Base-by-base conservation (phyloP, 53 echinoderm and acorn worm species). In the Patiria pectinifera region DNA sequence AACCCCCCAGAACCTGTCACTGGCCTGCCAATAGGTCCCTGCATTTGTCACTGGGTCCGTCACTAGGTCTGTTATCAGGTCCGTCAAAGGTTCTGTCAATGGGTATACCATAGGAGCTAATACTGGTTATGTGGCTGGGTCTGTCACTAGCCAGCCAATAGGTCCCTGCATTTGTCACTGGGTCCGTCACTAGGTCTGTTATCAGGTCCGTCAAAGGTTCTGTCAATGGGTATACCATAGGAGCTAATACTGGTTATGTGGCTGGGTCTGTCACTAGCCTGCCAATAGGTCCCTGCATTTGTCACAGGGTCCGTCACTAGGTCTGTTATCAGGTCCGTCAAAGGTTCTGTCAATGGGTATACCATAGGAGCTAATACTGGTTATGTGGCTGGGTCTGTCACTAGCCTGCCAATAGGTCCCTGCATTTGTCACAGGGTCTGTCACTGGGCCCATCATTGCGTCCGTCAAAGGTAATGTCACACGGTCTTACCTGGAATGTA, bases 401-500 rank as follows among this genome's bases (percentile, higher is more conserved):
- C 35, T 35, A 1, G 35, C 35, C 35, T 35, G 35, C 35, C 35
- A 35, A 35, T 35, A 35, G 35, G 72, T 74, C 83, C 69, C 83
- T 91, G 6, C 35, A 13, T 59, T 46, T 91, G 77, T 77, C 79
- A 45, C 47, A 6, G 12, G 12, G 47, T 46, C 79, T 46, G 79
- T 47, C 79, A 45, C 45, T 78, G 79, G 45, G 47, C 47, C 46
- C 5, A 7, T 47, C 79, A 78, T 45, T 47, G 76, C 2, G 76
- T 76, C 25, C 23, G 47, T 46, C 79, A 78, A 3, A 4, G 79
- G 82, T n/a, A 21, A 8, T 24, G 74, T 4, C 74, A 26, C 26
- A 22, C 4, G 71, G 76, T 84, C 82, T 86, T 91, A 95, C 95
- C 95, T 95, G 93, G 95, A 91, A 95, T 93, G 89, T 93, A 95